Evolutionary conservation across 2,797 vertebrate species (phyloP).

Genomic region (Bovichtus diacanthus): DNA sequence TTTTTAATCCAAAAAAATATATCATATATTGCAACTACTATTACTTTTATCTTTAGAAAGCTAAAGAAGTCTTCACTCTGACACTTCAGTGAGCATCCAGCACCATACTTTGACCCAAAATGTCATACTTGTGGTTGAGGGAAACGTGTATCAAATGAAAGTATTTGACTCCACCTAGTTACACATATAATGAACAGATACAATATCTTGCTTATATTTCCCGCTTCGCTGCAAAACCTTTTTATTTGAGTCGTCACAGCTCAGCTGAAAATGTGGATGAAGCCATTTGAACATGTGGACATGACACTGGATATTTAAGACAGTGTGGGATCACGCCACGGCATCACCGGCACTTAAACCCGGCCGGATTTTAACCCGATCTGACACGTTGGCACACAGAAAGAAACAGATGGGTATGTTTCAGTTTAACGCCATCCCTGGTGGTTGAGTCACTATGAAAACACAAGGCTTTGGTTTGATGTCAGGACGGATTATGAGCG

Average conservation of each 20-base stretch:
- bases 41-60: constrained; percentile 28
- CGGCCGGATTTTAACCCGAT: constrained; percentile 65
- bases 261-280: constrained; percentile 59
- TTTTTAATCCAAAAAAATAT: neutral
- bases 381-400: constrained; percentile 79
- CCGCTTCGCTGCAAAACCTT: constrained; percentile 36
- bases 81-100: neutral
- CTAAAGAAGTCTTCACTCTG: too few species aligned
- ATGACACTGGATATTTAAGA: constrained; percentile 71
- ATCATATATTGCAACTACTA: neutral
- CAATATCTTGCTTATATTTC: constrained; percentile 61
- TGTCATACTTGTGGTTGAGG: constrained; percentile 22
- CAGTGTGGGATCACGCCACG: constrained; percentile 60
- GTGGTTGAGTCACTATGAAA: constrained; percentile 75
- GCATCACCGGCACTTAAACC: constrained; percentile 78
- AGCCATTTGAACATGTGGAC: constrained; percentile 67
- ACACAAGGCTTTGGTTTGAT: constrained; percentile 75
- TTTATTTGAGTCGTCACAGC: constrained; percentile 50
- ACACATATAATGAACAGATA: constrained; percentile 37
- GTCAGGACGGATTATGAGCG: constrained; percentile 74
- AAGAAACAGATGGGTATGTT: constrained; percentile 80
- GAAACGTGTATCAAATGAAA: constrained; percentile 45
- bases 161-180: constrained; percentile 50
- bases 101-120: constrained; percentile 16
- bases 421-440: constrained; percentile 76